Conservation (phyloP, 2,888 invertebrate genomes). For the Amiota communis region DNA sequence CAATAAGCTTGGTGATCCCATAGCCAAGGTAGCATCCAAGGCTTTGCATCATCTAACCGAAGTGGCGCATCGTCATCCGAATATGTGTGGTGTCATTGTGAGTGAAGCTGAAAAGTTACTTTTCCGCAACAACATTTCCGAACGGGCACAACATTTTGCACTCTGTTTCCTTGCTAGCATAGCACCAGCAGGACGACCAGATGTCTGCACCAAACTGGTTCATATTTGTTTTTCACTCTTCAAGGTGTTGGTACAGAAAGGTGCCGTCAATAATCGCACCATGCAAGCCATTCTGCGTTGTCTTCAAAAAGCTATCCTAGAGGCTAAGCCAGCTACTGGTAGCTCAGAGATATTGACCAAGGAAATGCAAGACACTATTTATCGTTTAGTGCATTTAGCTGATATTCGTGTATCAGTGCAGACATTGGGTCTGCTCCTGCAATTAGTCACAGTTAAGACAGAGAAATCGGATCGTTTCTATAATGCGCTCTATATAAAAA, state of each 20-base stretch:
- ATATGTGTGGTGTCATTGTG: constrained; percentile 92
- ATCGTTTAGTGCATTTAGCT: constrained; percentile 85
- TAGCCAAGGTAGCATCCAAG: constrained; percentile 86
- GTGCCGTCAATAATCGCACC: constrained; percentile 87
- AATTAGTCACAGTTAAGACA: constrained; percentile 66
- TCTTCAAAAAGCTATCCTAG: constrained; percentile 81
- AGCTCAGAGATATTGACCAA: constrained; percentile 67
- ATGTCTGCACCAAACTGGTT: constrained; percentile 89
- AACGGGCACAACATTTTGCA: constrained; percentile 92
- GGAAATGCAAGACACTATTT: constrained; percentile 79
- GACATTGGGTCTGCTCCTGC: constrained; percentile 70
- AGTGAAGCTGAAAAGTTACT: constrained; percentile 92
- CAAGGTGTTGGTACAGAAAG: constrained; percentile 88
- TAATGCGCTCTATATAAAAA: constrained; percentile 89
- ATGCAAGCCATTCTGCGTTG: constrained; percentile 88
- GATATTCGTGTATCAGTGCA: constrained; percentile 81
- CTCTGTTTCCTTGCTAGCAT: constrained; percentile 94
- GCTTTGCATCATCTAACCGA: constrained; percentile 89
- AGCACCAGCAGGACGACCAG: constrained; percentile 80
- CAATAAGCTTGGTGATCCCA: constrained; percentile 96
- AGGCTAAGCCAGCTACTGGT: constrained; percentile 65
- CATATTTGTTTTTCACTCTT: constrained; percentile 96
- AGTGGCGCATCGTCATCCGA: constrained; percentile 87
- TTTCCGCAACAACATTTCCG: constrained; percentile 89
- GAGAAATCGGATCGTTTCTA: constrained; percentile 78